Evolutionary conservation across 2,888 invertebrate genomes (phyloP).

Genomic region (Acanthosepion pharaonis): DNA sequence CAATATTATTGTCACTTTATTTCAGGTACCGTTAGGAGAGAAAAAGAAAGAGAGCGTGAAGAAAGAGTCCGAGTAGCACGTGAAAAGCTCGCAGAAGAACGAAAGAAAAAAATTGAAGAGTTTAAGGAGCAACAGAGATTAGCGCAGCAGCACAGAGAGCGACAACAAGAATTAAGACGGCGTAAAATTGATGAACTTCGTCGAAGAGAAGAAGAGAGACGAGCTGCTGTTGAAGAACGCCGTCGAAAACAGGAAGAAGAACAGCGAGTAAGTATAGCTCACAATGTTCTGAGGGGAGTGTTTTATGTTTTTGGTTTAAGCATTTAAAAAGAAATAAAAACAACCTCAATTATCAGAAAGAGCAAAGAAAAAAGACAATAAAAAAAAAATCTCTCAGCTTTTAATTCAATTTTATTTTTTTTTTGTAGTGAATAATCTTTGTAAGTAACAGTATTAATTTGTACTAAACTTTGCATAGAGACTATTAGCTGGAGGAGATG

Average conservation of each 20-base stretch:
- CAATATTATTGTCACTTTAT: conserved; percentile 39
- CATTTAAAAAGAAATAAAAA: too few species aligned
- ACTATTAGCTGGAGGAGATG: too few species aligned
- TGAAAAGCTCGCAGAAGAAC: conserved; percentile 64
- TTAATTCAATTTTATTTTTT: too few species aligned
- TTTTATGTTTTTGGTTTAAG: too few species aligned
- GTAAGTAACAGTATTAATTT: too few species aligned
- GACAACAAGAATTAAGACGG: conserved; percentile 66
- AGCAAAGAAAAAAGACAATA: too few species aligned
- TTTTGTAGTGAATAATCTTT: too few species aligned
- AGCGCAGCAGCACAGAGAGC: conserved; percentile 68
- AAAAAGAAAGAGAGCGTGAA: conserved; percentile 67
- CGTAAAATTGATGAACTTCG: conserved; percentile 68
- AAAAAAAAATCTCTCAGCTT: too few species aligned
- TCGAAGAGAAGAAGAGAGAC: conserved; percentile 65
- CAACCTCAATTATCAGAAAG: too few species aligned
- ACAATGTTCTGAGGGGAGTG: too few species aligned
- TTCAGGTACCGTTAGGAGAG: conserved; percentile 60
- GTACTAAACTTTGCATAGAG: too few species aligned
- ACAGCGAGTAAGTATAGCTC: conserved; percentile 61
- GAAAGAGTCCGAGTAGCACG: conserved; percentile 63
- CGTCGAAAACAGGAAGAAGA: conserved; percentile 61
- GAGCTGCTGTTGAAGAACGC: conserved; percentile 67
- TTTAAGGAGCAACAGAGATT: conserved; percentile 66
- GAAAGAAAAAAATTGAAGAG: conserved; percentile 66